Evolutionary conservation across 2,113 vertebrate species (phyloP).

Genomic region (Lampris incognitus): DNA sequence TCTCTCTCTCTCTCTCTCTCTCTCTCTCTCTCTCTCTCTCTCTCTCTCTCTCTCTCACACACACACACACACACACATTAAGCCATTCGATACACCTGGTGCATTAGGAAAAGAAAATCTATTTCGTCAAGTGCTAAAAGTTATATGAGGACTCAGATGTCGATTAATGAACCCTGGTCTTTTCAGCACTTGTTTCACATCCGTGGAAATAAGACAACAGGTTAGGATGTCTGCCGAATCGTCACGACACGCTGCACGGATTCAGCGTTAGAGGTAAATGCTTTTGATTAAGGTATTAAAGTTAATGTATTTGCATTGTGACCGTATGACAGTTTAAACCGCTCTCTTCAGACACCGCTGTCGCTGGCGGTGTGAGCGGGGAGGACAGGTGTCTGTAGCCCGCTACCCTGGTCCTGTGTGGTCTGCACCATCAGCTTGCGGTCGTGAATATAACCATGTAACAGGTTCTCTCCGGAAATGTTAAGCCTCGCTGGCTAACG

Average conservation of each 20-base stretch:
- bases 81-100: neutral
- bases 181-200: neutral
- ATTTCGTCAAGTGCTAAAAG: constrained; percentile 2
- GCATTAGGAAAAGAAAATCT: neutral
- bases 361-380: neutral
- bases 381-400: constrained; percentile 56
- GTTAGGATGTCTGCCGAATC: neutral
- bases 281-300: neutral
- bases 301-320: neutral
- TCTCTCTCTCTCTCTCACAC: no score
- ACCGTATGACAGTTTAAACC: neutral
- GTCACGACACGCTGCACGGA: neutral
- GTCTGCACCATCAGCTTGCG: neutral
- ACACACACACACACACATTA: neutral
- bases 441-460: neutral
- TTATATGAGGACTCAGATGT: neutral
- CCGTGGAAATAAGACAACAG: neutral
- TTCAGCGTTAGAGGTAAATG: neutral
- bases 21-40: no score
- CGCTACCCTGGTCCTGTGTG: neutral
- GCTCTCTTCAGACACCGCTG: neutral
- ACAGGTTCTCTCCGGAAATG: neutral
- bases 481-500: neutral
- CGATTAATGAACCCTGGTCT: neutral
- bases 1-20: neutral